phyloP scores from a whole-genome alignment of 2,113 vertebrate species.

The Tachysurus fulvidraco region DNA sequence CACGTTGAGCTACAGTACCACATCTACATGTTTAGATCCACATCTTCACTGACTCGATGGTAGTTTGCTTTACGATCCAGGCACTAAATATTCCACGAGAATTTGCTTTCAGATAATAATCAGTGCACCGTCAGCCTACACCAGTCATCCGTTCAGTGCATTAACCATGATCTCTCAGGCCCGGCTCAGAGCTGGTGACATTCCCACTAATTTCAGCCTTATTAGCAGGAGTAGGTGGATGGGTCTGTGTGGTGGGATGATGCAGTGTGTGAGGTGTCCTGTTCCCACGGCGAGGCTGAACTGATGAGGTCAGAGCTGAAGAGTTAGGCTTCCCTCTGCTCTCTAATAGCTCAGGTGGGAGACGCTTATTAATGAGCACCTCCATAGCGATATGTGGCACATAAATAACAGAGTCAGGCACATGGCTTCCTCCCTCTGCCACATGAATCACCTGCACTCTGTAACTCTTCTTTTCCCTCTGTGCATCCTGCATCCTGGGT shows the following conservation, averaged over 20 bases:
- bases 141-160: conserved; percentile 7
- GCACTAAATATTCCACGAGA: background rate
- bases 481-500: background rate
- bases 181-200: conserved; percentile 10
- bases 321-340: conserved; percentile 49
- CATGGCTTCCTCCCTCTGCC: conserved; percentile 47
- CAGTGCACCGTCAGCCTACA: conserved; percentile 2
- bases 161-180: conserved; percentile 8
- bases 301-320: conserved; percentile 51
- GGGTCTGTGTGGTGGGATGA: conserved; percentile 42
- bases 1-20: too few relatives aligned
- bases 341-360: conserved; percentile 64
- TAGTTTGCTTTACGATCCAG: conserved; percentile 1
- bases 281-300: conserved; percentile 21
- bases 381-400: conserved; percentile 71
- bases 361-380: conserved; percentile 74
- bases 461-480: conserved; percentile 9
- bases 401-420: conserved; percentile 72
- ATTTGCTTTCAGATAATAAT: conserved; percentile 19
- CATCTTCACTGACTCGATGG: background rate
- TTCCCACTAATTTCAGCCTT: conserved; percentile 37
- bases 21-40: too few relatives aligned
- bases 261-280: conserved; percentile 52
- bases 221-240: conserved; percentile 50
- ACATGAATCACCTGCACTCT: conserved; percentile 53